These are phyloP conservation scores for Rhea pennata DNA, from an alignment of 2,113 vertebrate species.

Conservation along the genomic window DNA sequence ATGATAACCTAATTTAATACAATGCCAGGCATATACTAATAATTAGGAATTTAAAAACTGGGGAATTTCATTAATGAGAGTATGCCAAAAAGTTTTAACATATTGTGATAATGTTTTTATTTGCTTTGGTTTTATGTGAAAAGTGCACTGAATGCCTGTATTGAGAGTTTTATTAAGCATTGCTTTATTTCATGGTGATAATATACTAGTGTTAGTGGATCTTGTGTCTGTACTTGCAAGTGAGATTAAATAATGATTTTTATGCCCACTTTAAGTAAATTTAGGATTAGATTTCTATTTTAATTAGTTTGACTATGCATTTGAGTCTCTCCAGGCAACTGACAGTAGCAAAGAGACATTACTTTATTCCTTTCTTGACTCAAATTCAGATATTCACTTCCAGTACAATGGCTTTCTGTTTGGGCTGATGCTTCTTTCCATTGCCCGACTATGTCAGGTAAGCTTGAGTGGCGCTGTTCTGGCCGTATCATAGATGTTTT, in stretches of 20 bases:
- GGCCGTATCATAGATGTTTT: fast-evolving
- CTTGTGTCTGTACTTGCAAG: background rate
- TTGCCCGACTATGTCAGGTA: slow-evolving; percentile 94
- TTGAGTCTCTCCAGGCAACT: background rate
- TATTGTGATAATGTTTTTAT: background rate
- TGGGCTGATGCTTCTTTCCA: slow-evolving; percentile 91
- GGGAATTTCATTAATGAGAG: background rate
- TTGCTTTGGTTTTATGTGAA: background rate
- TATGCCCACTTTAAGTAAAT: background rate
- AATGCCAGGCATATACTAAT: background rate
- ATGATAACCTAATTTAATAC: background rate
- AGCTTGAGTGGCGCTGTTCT: background rate
- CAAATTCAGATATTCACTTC: slow-evolving; percentile 91
- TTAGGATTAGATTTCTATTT: background rate
- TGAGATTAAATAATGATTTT: background rate
- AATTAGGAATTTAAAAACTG: background rate
- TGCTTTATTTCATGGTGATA: background rate
- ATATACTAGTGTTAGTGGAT: background rate
- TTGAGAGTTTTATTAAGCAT: background rate
- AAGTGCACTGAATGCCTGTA: fast-evolving
- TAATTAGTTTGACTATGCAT: background rate
- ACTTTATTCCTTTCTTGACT: slow-evolving; percentile 63
- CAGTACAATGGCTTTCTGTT: slow-evolving; percentile 98
- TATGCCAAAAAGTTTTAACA: background rate
- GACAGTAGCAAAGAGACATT: background rate